A percentile compares a stretch with the other conserved stretches of the same genome.
Evolutionary conservation across 2,888 invertebrate species (phyloP).

Genomic region (Nomada fucata): DNA sequence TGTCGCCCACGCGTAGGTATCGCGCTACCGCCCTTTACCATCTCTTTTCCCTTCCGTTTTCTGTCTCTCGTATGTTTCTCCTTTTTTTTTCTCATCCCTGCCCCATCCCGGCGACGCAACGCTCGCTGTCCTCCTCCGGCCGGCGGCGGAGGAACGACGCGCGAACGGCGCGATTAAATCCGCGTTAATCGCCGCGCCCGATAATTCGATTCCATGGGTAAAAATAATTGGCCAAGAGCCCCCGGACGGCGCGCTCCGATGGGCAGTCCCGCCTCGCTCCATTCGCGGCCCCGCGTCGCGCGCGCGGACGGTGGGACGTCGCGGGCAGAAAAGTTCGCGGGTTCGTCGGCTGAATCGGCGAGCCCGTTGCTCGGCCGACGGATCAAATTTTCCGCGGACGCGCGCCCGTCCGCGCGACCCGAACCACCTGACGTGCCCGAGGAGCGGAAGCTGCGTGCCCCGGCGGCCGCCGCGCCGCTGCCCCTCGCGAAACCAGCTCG

Average conservation of each 20-base stretch:
- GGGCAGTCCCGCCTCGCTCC: conserved; percentile 52
- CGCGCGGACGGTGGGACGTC: conserved; percentile 46
- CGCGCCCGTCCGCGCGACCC: conserved; percentile 12
- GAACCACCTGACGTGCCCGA: not conserved
- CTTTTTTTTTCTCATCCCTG: not conserved
- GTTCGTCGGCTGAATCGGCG: conserved; percentile 21
- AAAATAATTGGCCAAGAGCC: conserved; percentile 76
- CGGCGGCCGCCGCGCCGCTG: not conserved
- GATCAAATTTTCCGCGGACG: not conserved
- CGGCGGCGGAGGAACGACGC: conserved; percentile 44
- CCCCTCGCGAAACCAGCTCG: conserved; percentile 25
- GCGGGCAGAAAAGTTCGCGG: conserved; percentile 46
- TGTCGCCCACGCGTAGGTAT: conserved; percentile 62
- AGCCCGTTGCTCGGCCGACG: not conserved
- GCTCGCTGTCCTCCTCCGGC: conserved; percentile 7
- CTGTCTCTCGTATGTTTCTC: conserved; percentile 16
- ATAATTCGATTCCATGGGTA: conserved; percentile 75
- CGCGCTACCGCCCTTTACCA: conserved; percentile 54
- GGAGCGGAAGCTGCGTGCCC: not conserved
- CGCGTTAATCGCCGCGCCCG: conserved; percentile 78
- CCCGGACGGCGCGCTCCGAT: conserved; percentile 46
- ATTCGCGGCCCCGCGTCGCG: conserved; percentile 38
- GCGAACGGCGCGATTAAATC: conserved; percentile 78
- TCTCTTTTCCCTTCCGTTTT: conserved; percentile 41
- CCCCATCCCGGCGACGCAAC: not conserved